Conservation (phyloP, 1,140 invertebrate species). For the Aplysia californica region DNA sequence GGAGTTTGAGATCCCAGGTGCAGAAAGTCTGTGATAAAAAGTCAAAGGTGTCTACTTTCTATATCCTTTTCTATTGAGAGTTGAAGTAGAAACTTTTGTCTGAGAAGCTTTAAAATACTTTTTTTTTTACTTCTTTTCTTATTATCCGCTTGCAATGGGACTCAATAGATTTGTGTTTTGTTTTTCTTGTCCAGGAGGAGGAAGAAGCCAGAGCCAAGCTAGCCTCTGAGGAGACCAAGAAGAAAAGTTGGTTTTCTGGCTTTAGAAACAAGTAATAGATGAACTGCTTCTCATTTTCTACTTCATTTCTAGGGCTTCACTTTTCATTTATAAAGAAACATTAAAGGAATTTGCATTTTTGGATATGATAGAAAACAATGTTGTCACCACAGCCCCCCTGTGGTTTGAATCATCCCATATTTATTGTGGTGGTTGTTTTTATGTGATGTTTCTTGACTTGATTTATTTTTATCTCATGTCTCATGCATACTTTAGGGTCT, state of each 20-base stretch:
- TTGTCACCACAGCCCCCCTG: too few species aligned
- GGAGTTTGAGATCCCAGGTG: too few species aligned
- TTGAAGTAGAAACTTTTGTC: slow-evolving; percentile 7
- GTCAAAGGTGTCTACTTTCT: too few species aligned
- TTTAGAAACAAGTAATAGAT: slow-evolving; percentile 11
- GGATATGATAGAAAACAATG: neutral
- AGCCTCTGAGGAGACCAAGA: neutral
- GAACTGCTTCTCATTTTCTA: neutral
- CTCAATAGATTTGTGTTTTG: neutral
- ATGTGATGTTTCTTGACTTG: neutral
- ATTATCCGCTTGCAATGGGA: neutral
- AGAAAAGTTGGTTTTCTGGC: slow-evolving; percentile 20
- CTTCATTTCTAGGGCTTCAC: neutral
- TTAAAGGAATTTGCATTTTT: neutral
- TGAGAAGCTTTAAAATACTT: neutral
- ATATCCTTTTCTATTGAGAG: too few species aligned
- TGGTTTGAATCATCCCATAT: neutral
- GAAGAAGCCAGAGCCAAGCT: slow-evolving; percentile 13
- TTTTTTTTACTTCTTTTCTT: neutral
- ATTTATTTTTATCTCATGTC: too few species aligned
- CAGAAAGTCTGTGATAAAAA: too few species aligned
- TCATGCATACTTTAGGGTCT: too few species aligned
- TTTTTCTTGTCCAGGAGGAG: slow-evolving; percentile 11
- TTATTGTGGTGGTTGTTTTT: neutral
- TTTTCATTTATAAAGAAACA: neutral